Conservation (phyloP, 2,113 vertebrate species). For the Otis tarda region DNA sequence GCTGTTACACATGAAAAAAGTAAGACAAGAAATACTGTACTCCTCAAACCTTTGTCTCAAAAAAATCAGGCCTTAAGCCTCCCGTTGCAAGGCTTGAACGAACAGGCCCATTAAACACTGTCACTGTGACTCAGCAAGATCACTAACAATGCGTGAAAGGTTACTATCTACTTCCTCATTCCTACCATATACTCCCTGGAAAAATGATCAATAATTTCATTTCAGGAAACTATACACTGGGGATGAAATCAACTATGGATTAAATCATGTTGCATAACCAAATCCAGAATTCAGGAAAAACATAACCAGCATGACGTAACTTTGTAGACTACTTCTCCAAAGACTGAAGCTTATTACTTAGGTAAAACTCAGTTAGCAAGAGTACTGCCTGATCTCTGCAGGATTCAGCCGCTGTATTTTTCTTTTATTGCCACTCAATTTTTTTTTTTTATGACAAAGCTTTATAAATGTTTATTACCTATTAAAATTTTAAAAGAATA, state of each 20-base stretch:
- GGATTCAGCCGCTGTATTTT: neutral
- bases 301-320: neutral
- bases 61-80: neutral
- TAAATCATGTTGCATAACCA: neutral
- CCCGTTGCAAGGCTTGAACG: neutral
- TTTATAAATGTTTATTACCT: neutral
- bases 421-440: neutral
- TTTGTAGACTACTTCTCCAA: neutral
- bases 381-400: neutral
- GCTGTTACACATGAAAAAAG: neutral
- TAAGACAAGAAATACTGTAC: neutral
- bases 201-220: neutral
- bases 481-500: neutral
- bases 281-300: neutral
- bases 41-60: neutral
- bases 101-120: conserved; percentile 2
- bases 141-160: neutral
- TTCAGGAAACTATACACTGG: neutral
- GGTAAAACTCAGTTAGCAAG: neutral
- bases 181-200: neutral
- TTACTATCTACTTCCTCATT: conserved; percentile 32
- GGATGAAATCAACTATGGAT: neutral
- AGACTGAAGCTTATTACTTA: neutral
- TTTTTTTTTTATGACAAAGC: neutral
- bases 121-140: conserved; percentile 71